A percentile compares a stretch with the other conserved stretches of the same genome.
phyloP scores from a whole-genome alignment of 2,888 invertebrate species.

The Perithous albicinctus region DNA sequence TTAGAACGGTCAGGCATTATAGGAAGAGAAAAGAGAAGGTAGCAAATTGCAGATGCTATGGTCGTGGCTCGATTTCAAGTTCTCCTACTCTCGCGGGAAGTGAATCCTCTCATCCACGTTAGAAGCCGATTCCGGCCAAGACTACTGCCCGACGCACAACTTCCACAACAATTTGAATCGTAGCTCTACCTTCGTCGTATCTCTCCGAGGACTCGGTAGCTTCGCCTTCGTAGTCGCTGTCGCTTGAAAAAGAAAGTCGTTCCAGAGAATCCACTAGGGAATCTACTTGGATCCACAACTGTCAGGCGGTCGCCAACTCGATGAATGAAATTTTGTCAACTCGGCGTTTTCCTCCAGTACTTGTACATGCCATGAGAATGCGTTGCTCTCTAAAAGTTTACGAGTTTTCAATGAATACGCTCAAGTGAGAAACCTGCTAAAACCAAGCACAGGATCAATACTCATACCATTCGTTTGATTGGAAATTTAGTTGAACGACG shows the following conservation, averaged over 20 bases:
- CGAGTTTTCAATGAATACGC: neutral
- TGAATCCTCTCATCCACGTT: constrained; percentile 48
- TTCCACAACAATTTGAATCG: constrained; percentile 62
- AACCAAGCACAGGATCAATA: neutral
- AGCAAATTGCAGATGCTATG: constrained; percentile 5
- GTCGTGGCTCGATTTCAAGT: constrained; percentile 43
- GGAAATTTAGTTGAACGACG: constrained; percentile 4
- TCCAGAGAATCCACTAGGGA: constrained; percentile 34
- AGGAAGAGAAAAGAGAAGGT: neutral
- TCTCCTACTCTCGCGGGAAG: constrained; percentile 29
- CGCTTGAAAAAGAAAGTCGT: constrained; percentile 45
- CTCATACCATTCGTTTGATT: constrained; percentile 36
- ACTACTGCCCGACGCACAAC: constrained; percentile 33
- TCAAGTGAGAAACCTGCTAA: neutral
- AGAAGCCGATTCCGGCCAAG: constrained; percentile 40
- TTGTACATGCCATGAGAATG: neutral
- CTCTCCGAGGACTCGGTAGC: constrained; percentile 33
- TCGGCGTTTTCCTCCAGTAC: neutral
- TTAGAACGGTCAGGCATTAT: neutral
- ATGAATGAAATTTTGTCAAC: constrained; percentile 50
- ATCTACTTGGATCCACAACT: constrained; percentile 46
- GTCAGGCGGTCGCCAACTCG: constrained; percentile 37
- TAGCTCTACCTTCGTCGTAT: constrained; percentile 11
- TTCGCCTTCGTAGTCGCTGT: constrained; percentile 20
- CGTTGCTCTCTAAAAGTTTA: constrained; percentile 22